Conservation (phyloP, 1,140 invertebrate genomes). For the Drosophila ogumai region DNA sequence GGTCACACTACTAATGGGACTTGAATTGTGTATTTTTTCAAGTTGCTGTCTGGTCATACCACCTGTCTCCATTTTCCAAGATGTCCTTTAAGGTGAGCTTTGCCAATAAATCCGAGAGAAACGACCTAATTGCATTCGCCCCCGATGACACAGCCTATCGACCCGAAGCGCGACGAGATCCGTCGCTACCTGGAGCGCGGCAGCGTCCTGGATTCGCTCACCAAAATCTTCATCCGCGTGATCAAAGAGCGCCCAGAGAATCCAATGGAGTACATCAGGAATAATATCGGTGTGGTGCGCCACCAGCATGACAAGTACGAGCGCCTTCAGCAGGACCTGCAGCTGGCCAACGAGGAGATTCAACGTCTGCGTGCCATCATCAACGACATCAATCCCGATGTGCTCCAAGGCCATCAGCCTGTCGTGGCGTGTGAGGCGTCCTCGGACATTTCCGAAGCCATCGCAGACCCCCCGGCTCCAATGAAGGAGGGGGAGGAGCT, state of each 20-base stretch:
- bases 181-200: constrained; percentile 95
- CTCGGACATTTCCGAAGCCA: constrained; percentile 34
- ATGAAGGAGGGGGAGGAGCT: not conserved
- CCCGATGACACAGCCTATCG: constrained; percentile 87
- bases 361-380: constrained; percentile 71
- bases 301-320: constrained; percentile 76
- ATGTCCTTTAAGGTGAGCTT: constrained; percentile 78
- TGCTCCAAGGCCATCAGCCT: constrained; percentile 39
- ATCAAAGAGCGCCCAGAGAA: constrained; percentile 97
- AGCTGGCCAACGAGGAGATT: constrained; percentile 72
- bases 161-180: constrained; percentile 96
- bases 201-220: constrained; percentile 96
- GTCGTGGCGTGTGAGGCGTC: constrained; percentile 9
- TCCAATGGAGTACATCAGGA: constrained; percentile 92
- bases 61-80: constrained; percentile 50
- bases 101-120: constrained; percentile 2
- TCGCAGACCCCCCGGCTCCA: not conserved
- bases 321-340: constrained; percentile 71
- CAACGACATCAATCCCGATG: constrained; percentile 68
- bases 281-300: constrained; percentile 85
- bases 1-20: not conserved
- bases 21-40: constrained; percentile 3
- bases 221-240: constrained; percentile 93
- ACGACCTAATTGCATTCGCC: not conserved
- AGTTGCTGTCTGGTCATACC: constrained; percentile 2